Evolutionary conservation across 2,888 invertebrate species (phyloP).

Genomic region (Cheilosia grossa): DNA sequence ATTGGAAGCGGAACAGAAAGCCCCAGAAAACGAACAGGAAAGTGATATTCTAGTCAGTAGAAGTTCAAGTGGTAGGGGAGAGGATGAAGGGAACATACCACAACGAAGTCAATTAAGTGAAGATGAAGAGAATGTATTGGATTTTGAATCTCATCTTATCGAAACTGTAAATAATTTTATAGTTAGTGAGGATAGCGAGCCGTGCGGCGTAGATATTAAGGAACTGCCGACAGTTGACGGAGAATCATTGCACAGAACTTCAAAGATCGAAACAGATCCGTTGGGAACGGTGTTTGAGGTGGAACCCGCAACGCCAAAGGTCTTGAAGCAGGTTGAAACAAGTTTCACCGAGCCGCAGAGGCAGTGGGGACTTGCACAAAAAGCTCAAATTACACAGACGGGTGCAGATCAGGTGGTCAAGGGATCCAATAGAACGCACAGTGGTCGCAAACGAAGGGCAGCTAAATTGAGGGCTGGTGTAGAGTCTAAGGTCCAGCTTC

Average conservation of each 20-base stretch:
- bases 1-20: constrained; percentile 39
- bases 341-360: constrained; percentile 65
- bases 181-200: constrained; percentile 77
- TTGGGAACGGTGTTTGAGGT: constrained; percentile 80
- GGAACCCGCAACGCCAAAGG: constrained; percentile 80
- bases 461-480: constrained; percentile 52
- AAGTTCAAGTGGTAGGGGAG: constrained; percentile 73
- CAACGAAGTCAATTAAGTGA: constrained; percentile 72
- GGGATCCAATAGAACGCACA: constrained; percentile 18
- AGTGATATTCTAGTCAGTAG: constrained; percentile 78
- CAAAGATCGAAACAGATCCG: constrained; percentile 79
- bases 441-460: constrained; percentile 7
- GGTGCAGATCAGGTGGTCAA: constrained; percentile 8
- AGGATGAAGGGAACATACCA: constrained; percentile 71
- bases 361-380: constrained; percentile 76
- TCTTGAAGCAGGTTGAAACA: constrained; percentile 78
- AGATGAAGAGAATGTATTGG: constrained; percentile 77
- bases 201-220: constrained; percentile 78
- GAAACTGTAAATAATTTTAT: constrained; percentile 80
- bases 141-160: constrained; percentile 82
- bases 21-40: constrained; percentile 54
- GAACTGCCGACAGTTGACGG: constrained; percentile 80
- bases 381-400: constrained; percentile 41
- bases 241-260: constrained; percentile 79
- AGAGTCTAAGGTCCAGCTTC: constrained; percentile 13